Evolutionary conservation across 2,797 vertebrate species (phyloP).

Genomic region (Takifugu rubripes): DNA sequence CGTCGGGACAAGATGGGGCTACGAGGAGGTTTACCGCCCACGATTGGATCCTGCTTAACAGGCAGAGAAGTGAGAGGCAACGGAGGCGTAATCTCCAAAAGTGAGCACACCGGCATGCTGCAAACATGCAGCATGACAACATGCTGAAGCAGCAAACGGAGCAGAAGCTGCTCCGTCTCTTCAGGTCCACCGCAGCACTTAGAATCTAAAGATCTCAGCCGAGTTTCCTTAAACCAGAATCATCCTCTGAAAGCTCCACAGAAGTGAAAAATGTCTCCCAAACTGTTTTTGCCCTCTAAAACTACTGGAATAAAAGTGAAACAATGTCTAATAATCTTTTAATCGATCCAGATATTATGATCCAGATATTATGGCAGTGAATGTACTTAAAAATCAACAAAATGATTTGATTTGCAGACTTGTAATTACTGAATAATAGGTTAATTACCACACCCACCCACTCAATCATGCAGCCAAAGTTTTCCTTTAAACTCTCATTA

Average conservation of each 20-base stretch:
- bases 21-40: constrained; percentile 94
- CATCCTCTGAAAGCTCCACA: no score
- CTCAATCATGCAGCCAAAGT: no score
- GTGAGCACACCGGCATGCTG: constrained; percentile 18
- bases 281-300: no score
- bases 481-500: no score
- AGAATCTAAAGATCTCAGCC: no score
- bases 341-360: no score
- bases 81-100: constrained; percentile 40
- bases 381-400: not conserved
- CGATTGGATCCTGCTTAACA: constrained; percentile 82
- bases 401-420: not conserved
- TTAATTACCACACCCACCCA: not conserved
- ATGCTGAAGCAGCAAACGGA: constrained; percentile 1
- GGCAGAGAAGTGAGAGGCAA: constrained; percentile 84
- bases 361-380: no score
- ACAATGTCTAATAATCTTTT: no score
- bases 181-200: no score
- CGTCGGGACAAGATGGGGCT: constrained; percentile 91
- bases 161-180: constrained; percentile 5
- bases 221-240: no score
- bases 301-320: no score
- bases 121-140: constrained; percentile 28
- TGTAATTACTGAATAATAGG: not conserved
- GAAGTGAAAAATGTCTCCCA: no score